Evolutionary conservation across 2,797 vertebrate genomes (phyloP).

Genomic region (Tokudaia tokunoshimensis): DNA sequence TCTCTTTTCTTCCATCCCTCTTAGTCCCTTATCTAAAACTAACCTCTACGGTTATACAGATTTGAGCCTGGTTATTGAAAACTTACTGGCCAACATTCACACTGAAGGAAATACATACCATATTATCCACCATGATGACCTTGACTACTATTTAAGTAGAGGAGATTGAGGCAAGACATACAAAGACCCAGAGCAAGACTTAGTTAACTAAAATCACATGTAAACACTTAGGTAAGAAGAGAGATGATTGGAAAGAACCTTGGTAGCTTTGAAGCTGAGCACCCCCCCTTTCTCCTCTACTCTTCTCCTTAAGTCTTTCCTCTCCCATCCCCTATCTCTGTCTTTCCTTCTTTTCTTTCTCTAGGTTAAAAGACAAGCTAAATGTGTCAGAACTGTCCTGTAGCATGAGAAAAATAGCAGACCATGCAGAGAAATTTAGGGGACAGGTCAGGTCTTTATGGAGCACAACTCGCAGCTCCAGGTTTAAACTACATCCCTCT

Average conservation of each 20-base stretch:
- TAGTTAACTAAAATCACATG: neutral
- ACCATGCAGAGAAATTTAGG: neutral
- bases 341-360: neutral
- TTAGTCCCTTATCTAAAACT: neutral
- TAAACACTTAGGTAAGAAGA: neutral
- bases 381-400: neutral
- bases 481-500: neutral
- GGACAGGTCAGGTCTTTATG: neutral
- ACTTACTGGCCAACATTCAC: neutral
- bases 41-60: neutral
- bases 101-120: neutral
- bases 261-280: neutral
- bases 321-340: too few relatives aligned
- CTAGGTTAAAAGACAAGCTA: neutral
- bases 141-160: neutral
- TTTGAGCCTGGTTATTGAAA: neutral
- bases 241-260: neutral
- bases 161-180: neutral
- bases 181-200: neutral
- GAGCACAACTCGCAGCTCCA: neutral
- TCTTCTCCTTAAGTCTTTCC: neutral
- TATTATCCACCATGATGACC: neutral
- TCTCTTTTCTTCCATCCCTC: neutral
- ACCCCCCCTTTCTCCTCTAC: neutral
- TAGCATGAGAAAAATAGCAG: neutral